Evolutionary conservation across 2,113 vertebrate genomes (phyloP).

Genomic region (Aptenodytes forsteri): DNA sequence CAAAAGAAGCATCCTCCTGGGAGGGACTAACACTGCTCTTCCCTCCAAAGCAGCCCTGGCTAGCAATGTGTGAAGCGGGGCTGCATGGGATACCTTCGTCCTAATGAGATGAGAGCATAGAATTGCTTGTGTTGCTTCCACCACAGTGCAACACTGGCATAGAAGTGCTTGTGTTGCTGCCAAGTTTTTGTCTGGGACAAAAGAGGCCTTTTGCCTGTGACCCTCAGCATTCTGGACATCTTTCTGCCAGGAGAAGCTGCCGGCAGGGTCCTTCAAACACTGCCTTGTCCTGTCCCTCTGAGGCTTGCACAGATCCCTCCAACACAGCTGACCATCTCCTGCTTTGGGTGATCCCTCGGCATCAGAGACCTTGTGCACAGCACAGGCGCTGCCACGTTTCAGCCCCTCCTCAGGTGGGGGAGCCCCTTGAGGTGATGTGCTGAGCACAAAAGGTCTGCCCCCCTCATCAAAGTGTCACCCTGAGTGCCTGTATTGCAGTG

Average conservation of each 20-base stretch:
- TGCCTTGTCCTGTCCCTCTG: background rate
- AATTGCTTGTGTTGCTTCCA: too few relatives aligned
- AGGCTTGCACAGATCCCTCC: background rate
- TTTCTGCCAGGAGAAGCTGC: background rate
- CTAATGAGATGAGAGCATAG: background rate
- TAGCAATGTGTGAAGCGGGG: background rate
- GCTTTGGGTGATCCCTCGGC: fast-evolving
- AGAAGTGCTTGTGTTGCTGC: background rate
- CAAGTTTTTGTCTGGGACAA: background rate
- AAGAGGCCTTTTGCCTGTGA: background rate
- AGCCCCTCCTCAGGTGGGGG: background rate
- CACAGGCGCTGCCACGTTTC: background rate
- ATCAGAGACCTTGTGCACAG: background rate
- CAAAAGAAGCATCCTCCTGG: background rate
- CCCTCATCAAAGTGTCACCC: background rate
- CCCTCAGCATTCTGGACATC: background rate
- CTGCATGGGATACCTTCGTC: fast-evolving
- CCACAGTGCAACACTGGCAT: background rate
- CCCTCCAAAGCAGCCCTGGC: background rate
- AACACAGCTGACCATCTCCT: background rate
- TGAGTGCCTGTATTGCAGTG: background rate
- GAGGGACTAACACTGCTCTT: background rate
- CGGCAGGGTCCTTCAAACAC: background rate
- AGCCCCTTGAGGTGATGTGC: background rate
- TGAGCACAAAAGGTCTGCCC: background rate